These are phyloP conservation scores for Zygogramma bicolorata DNA, from an alignment of 2,888 invertebrate species.

Conservation along the genomic window DNA sequence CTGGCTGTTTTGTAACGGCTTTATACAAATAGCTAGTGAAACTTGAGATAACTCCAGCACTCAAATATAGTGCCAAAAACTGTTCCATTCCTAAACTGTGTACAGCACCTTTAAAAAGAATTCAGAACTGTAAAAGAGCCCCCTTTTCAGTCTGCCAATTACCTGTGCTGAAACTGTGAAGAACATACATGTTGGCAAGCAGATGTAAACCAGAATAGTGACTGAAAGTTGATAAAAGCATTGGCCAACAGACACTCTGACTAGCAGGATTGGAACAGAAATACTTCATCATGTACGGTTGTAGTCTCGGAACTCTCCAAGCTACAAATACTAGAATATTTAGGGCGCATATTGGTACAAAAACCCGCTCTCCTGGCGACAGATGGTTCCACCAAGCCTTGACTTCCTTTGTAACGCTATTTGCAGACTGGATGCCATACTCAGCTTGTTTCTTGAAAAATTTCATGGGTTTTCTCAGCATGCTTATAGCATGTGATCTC, in stretches of 20 bases:
- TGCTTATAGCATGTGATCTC: slow-evolving; percentile 70
- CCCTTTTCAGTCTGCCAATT: slow-evolving; percentile 39
- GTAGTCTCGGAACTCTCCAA: slow-evolving; percentile 82
- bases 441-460: slow-evolving; percentile 67
- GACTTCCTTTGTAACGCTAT: slow-evolving; percentile 59
- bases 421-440: slow-evolving; percentile 48
- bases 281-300: slow-evolving; percentile 83
- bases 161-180: slow-evolving; percentile 84
- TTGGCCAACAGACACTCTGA: slow-evolving; percentile 83
- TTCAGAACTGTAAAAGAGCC: slow-evolving; percentile 22
- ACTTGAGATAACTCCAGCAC: slow-evolving; percentile 89
- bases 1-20: slow-evolving; percentile 75
- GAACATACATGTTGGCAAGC: slow-evolving; percentile 95
- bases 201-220: slow-evolving; percentile 90
- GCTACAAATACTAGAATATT: slow-evolving; percentile 85
- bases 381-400: slow-evolving; percentile 80
- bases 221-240: slow-evolving; percentile 95
- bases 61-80: slow-evolving; percentile 90
- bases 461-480: slow-evolving; percentile 69
- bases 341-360: slow-evolving; percentile 81
- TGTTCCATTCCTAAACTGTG: slow-evolving; percentile 89
- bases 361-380: slow-evolving; percentile 81
- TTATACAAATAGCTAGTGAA: slow-evolving; percentile 88
- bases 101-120: slow-evolving; percentile 72
- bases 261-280: slow-evolving; percentile 87